Evolutionary conservation across 2,888 invertebrate species (phyloP).

Genomic region (Lutraria lutraria): DNA sequence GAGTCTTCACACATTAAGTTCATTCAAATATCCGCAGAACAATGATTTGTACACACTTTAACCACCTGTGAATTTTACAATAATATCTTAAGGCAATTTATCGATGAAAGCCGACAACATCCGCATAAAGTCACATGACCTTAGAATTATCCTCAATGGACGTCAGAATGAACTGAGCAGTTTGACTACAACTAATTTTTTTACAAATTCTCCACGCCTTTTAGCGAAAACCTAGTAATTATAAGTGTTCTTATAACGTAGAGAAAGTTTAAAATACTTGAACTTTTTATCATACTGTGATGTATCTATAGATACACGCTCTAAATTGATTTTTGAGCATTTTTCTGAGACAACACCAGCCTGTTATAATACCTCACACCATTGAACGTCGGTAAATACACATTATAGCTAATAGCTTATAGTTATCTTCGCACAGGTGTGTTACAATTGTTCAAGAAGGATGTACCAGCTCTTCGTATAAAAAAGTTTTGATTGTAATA

Average conservation of each 20-base stretch:
- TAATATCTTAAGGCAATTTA: background rate
- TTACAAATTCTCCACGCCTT: slow-evolving; percentile 31
- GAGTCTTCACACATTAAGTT: no score
- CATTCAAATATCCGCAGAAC: background rate
- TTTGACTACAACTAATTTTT: background rate
- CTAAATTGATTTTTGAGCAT: slow-evolving; percentile 43
- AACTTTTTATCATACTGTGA: slow-evolving; percentile 43
- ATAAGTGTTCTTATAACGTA: slow-evolving; percentile 11
- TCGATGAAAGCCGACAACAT: slow-evolving; percentile 5
- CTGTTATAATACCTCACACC: slow-evolving; percentile 48
- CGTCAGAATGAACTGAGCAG: background rate
- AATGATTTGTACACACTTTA: background rate
- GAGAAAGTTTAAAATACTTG: slow-evolving; percentile 45
- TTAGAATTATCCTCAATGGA: slow-evolving; percentile 8
- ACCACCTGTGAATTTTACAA: background rate
- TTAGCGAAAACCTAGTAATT: slow-evolving; percentile 30
- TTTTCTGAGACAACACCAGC: slow-evolving; percentile 41
- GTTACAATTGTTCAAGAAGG: slow-evolving; percentile 26
- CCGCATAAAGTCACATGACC: slow-evolving; percentile 16
- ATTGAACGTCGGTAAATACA: slow-evolving; percentile 51
- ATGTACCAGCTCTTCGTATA: slow-evolving; percentile 34
- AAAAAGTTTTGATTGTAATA: slow-evolving; percentile 43
- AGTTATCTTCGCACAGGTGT: slow-evolving; percentile 53
- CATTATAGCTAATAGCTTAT: slow-evolving; percentile 26
- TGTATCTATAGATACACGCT: slow-evolving; percentile 29